Evolutionary conservation across 1,140 invertebrate species (phyloP).

Genomic region (Hestina assimilis): DNA sequence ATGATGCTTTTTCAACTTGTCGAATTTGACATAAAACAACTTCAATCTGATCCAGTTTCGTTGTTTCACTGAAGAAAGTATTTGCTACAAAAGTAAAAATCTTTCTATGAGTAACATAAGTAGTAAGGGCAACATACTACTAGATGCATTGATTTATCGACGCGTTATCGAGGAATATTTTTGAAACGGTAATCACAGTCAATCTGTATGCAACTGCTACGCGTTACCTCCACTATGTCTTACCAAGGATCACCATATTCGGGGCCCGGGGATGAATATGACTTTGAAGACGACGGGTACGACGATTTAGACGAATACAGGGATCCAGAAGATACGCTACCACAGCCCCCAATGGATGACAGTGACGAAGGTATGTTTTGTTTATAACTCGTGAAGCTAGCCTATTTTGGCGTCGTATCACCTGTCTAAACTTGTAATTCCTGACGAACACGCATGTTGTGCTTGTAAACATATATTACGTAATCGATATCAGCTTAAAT

Average conservation of each 20-base stretch:
- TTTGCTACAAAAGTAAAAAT: slow-evolving; percentile 38
- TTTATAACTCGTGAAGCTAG: slow-evolving; percentile 52
- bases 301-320: slow-evolving; percentile 73
- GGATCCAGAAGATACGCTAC: slow-evolving; percentile 60
- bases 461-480: slow-evolving; percentile 60
- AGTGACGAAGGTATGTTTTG: slow-evolving; percentile 74
- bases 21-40: slow-evolving; percentile 67
- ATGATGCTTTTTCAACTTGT: slow-evolving; percentile 62
- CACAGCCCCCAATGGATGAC: slow-evolving; percentile 54
- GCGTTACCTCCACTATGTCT: slow-evolving; percentile 75
- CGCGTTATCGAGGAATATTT: slow-evolving; percentile 50
- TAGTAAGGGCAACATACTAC: slow-evolving; percentile 43
- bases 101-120: slow-evolving; percentile 65
- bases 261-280: slow-evolving; percentile 72
- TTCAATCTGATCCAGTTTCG: slow-evolving; percentile 62
- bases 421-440: slow-evolving; percentile 36
- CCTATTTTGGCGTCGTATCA: slow-evolving; percentile 56
- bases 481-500: slow-evolving; percentile 25
- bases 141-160: slow-evolving; percentile 35
- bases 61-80: slow-evolving; percentile 42
- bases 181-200: slow-evolving; percentile 59
- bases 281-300: slow-evolving; percentile 75
- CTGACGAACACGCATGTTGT: slow-evolving; percentile 18
- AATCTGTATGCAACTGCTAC: slow-evolving; percentile 77
- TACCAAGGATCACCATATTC: slow-evolving; percentile 77